A percentile compares a stretch with the other conserved stretches of the same genome.
phyloP scores from a whole-genome alignment of 1,140 invertebrate genomes.

The Drosophila pallidifrons region DNA sequence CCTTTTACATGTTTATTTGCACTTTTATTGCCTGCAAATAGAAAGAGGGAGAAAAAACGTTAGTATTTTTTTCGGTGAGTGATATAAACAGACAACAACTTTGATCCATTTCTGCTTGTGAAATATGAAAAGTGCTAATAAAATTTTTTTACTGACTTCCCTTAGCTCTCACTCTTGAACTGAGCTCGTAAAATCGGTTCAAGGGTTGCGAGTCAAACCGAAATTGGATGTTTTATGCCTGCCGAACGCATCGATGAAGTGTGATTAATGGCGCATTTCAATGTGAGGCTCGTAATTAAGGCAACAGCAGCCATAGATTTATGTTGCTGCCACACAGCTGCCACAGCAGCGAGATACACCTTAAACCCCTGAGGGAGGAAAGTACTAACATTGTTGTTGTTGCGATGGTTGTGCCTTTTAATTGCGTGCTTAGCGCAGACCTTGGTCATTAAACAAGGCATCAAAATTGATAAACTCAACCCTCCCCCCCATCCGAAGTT shows the following conservation, averaged over 20 bases:
- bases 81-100: slow-evolving; percentile 41
- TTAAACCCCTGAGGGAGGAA: slow-evolving; percentile 22
- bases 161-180: not conserved
- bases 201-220: slow-evolving; percentile 10
- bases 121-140: slow-evolving; percentile 79
- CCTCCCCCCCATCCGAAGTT: slow-evolving; percentile 1
- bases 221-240: slow-evolving; percentile 75
- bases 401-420: slow-evolving; percentile 48
- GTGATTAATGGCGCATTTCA: slow-evolving; percentile 78
- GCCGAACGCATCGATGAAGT: slow-evolving; percentile 73
- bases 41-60: slow-evolving; percentile 41
- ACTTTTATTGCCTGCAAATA: slow-evolving; percentile 66
- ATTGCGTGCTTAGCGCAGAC: slow-evolving; percentile 75
- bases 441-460: slow-evolving; percentile 72
- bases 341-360: slow-evolving; percentile 16
- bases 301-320: slow-evolving; percentile 58
- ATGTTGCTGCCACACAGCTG: slow-evolving; percentile 60
- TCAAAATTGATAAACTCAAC: slow-evolving; percentile 73
- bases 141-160: slow-evolving; percentile 54
- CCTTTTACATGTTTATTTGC: slow-evolving; percentile 81
- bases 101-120: slow-evolving; percentile 12
- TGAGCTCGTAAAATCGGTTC: slow-evolving; percentile 60
- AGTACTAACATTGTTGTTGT: slow-evolving; percentile 25
- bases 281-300: slow-evolving; percentile 75
- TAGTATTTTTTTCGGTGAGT: slow-evolving; percentile 7